Evolutionary conservation across 2,888 invertebrate genomes (phyloP).

Genomic region (Automeris io): DNA sequence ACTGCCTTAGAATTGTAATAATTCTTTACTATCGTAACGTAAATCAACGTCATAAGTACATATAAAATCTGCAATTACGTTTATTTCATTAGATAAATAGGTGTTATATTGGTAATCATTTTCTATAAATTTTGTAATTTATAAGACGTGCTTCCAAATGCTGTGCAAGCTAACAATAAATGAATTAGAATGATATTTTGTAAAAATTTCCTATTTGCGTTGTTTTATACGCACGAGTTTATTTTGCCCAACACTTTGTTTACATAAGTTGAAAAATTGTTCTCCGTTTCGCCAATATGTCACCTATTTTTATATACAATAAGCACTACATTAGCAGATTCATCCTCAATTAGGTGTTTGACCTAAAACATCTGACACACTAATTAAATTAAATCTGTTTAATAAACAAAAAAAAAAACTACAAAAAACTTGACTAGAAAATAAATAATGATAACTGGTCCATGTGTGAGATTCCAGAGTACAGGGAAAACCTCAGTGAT

Average conservation of each 20-base stretch:
- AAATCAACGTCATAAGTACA: not conserved
- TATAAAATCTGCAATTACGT: not conserved
- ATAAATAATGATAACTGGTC: too few relatives aligned
- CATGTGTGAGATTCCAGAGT: slow-evolving; percentile 41
- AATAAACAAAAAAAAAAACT: not conserved
- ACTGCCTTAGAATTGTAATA: not conserved
- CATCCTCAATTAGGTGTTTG: not conserved
- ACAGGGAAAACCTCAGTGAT: slow-evolving; percentile 45
- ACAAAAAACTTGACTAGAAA: too few relatives aligned
- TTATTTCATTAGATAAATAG: slow-evolving; percentile 26
- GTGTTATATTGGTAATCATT: slow-evolving; percentile 46
- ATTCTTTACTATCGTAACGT: not conserved
- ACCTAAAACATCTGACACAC: not conserved
- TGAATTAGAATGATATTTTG: slow-evolving; percentile 3
- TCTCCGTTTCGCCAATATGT: not conserved
- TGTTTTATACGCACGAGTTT: slow-evolving; percentile 2
- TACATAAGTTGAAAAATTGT: not conserved
- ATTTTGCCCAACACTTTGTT: slow-evolving; percentile 3
- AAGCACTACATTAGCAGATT: not conserved
- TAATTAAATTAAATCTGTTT: not conserved
- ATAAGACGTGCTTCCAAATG: slow-evolving; percentile 36
- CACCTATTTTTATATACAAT: slow-evolving; percentile 2
- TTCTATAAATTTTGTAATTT: slow-evolving; percentile 13
- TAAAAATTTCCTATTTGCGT: slow-evolving; percentile 3
- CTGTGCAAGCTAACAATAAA: slow-evolving; percentile 37